Evolutionary conservation across 2,888 invertebrate genomes (phyloP), one percentile per base, ranked within the genome.

Genomic region (Tromatobia lineatoria): DNA sequence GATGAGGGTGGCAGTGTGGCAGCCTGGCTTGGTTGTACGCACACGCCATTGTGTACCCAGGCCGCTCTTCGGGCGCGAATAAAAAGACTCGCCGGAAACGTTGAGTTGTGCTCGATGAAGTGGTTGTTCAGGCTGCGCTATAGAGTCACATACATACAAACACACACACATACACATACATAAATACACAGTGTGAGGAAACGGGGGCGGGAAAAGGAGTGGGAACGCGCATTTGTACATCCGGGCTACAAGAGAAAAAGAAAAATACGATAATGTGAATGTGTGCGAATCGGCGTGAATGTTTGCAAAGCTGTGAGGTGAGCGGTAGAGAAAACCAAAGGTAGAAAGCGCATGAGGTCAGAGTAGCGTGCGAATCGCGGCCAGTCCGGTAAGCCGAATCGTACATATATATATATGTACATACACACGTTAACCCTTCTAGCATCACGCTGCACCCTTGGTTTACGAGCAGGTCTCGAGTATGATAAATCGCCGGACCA

Each of bases 401-500:
- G 45, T 69, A 42, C 54, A 50, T 59, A 64, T 20, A 11, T 79
- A 61, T 59, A 61, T 59, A 57, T 18, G 20, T 45, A n/a, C n/a
- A n/a, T n/a, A n/a, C n/a, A n/a, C n/a, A n/a, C n/a, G n/a, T n/a
- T n/a, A 69, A 10, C 69, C 52, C 59, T 66, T 74, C 71, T 78
- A 59, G 18, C 11, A 50, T 69, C 15, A 34, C 73, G 70, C 52
- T 80, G 52, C 71, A 78, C 54, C 78, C 52, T 20, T 23, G 38
- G 73, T 4, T 50, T 47, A 76, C 25, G 42, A 79, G 82, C 85
- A 75, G 83, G 83, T 85, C 74, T 85, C 84, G 80, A 85, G 87
- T 88, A 91, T 92, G 91, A 92, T 90, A 91, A 91, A 92, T 90
- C 90, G 86, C 81, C 77, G 86, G 82, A 84, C 90, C 90, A 90